Evolutionary conservation across 2,888 invertebrate genomes (phyloP).

Genomic region (Acrobasis consociella): DNA sequence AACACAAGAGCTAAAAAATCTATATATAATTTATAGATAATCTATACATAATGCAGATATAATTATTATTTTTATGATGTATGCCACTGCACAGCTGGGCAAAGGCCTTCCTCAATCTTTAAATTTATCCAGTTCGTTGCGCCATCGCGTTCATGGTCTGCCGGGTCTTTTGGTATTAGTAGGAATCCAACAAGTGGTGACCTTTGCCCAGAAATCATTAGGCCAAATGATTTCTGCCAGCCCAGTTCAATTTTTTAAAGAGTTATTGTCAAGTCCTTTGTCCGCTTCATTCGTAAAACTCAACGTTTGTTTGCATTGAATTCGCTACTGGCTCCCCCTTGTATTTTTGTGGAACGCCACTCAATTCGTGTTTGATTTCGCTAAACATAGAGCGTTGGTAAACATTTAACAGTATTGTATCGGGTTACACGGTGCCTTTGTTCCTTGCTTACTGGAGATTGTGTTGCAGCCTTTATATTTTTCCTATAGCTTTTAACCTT

Average conservation of each 20-base stretch:
- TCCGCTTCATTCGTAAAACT: not conserved
- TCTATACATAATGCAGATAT: too few relatives aligned
- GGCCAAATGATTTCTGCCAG: too few relatives aligned
- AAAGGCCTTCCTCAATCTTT: too few relatives aligned
- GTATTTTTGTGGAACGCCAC: slow-evolving; percentile 75
- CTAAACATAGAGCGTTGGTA: slow-evolving; percentile 76
- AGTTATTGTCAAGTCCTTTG: not conserved
- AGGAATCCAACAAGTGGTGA: too few relatives aligned
- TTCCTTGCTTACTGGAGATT: slow-evolving; percentile 41
- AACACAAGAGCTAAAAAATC: too few relatives aligned
- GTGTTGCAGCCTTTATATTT: slow-evolving; percentile 15
- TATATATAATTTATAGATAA: too few relatives aligned
- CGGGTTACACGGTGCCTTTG: slow-evolving; percentile 71
- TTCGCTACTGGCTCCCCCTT: slow-evolving; percentile 65
- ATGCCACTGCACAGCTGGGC: too few relatives aligned
- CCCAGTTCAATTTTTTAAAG: not conserved
- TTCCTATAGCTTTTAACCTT: not conserved
- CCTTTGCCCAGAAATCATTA: too few relatives aligned
- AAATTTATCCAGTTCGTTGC: too few relatives aligned
- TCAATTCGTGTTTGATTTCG: slow-evolving; percentile 78
- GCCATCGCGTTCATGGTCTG: too few relatives aligned
- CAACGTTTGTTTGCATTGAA: slow-evolving; percentile 63
- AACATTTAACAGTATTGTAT: slow-evolving; percentile 74
- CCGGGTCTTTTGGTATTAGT: too few relatives aligned
- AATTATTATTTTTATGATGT: too few relatives aligned